These are phyloP conservation scores for Horisme vitalbata DNA, from an alignment of 2,888 invertebrate genomes.

Conservation along the genomic window DNA sequence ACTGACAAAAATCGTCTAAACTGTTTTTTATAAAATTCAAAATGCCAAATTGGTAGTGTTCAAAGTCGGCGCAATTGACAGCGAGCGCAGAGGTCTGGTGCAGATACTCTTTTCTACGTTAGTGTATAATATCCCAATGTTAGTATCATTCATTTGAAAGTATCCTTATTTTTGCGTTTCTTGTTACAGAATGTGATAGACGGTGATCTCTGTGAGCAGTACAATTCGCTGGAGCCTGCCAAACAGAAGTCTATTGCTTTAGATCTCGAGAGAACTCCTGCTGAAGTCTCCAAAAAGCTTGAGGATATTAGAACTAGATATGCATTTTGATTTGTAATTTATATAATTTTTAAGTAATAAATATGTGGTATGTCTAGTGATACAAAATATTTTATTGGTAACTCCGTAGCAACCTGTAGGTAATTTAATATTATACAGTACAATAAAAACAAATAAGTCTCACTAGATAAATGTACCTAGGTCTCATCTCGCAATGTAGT, in stretches of 20 bases:
- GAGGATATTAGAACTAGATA: slow-evolving; percentile 99
- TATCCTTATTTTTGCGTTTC: slow-evolving; percentile 6
- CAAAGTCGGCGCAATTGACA: too few relatives aligned
- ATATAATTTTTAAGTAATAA: slow-evolving; percentile 31
- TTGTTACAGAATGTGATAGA: slow-evolving; percentile 96
- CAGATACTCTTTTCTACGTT: too few relatives aligned
- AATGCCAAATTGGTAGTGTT: too few relatives aligned
- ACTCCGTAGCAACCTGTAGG: neutral
- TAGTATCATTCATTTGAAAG: neutral
- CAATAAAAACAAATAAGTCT: too few relatives aligned
- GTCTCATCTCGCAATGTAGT: too few relatives aligned
- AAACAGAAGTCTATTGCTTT: slow-evolving; percentile 98
- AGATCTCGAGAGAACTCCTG: slow-evolving; percentile 97
- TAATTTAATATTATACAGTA: too few relatives aligned
- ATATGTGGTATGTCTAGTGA: slow-evolving; percentile 19
- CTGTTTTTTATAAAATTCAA: neutral
- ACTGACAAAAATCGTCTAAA: too few relatives aligned
- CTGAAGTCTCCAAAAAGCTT: slow-evolving; percentile 98
- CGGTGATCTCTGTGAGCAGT: slow-evolving; percentile 99
- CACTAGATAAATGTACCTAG: too few relatives aligned
- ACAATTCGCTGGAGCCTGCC: slow-evolving; percentile 95
- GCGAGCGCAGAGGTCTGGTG: too few relatives aligned
- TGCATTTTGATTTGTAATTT: slow-evolving; percentile 90
- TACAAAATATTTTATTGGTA: neutral
- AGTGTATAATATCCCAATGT: too few relatives aligned